Percentiles rank a stretch among this genome's conserved stretches.
Conservation (phyloP, 2,797 vertebrate species). For the Liasis olivaceus region DNA sequence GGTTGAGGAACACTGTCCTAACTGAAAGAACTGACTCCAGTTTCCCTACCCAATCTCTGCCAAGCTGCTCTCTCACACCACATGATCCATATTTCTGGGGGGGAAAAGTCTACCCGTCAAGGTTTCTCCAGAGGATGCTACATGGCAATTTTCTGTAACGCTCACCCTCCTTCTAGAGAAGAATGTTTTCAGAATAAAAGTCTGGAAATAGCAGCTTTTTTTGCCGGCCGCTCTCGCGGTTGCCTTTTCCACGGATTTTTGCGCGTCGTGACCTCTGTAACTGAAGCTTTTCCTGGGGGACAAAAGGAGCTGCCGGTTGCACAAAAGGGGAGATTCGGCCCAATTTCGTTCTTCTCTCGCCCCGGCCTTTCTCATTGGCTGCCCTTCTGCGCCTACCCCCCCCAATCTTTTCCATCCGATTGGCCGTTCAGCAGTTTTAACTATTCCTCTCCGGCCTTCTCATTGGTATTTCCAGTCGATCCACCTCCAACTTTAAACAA, state of each 20-base stretch:
- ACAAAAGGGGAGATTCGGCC: too few relatives aligned
- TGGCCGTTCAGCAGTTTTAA: neutral
- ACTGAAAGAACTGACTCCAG: neutral
- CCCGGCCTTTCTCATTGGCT: conserved; percentile 3
- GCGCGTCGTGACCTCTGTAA: neutral
- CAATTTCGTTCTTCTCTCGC: neutral
- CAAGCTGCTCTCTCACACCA: neutral
- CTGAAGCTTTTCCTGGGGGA: neutral
- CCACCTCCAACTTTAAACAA: conserved; percentile 32
- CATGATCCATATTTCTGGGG: neutral
- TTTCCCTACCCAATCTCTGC: neutral
- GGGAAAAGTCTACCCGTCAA: neutral
- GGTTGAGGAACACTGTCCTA: too few relatives aligned
- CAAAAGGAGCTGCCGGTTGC: neutral
- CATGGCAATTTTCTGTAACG: neutral
- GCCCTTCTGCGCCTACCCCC: neutral
- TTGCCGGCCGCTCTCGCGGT: neutral
- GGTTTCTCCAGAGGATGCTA: neutral
- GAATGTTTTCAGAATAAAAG: neutral
- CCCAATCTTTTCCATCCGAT: neutral
- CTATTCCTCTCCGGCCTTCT: neutral
- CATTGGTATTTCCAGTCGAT: neutral
- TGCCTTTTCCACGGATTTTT: neutral
- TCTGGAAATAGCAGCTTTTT: neutral
- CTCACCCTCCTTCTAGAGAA: neutral